Base-by-base conservation (phyloP, 2,888 invertebrate species). In the Dioctria linearis region DNA sequence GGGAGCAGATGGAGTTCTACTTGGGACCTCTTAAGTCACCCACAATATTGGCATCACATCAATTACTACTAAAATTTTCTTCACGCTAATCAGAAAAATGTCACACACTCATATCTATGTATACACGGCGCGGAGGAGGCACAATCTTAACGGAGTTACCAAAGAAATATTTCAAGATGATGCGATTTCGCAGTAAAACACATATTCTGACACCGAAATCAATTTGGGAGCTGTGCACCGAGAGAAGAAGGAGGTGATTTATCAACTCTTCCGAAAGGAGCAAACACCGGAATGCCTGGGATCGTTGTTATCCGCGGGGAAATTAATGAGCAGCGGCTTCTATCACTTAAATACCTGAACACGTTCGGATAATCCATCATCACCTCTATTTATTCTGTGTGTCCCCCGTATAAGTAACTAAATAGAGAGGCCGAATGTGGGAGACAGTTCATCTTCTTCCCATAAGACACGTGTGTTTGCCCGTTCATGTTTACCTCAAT, bases 341-440 rank as follows among this genome's bases (percentile, higher is more conserved):
- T 79, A 71, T 69, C 79, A 79, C 40, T 80, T 78, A 80, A 78
- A 82, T 82, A 82, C 80, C 80, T 82, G 79, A 82, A 82, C 82
- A 82, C 80, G 82, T 82, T 75, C 79, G 67, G 61, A 80, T 79
- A 80, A 82, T 82, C 73, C 82, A 82, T 82, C 82, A 82, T 82
- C 66, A 79, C 79, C 79, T 25, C 25, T 79, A 79, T 49, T 76
- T 49, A 63, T 63, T 49, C 76, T 40, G 39, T 63, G 25, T 25
- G n/a, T n/a, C n/a, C n/a, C 13, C 54, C 76, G 76, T 76, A 76
- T 76, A 49, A 63, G 76, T 39, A 43, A 49, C 76, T 49, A 66
- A 75, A 63, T 76, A 63, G 63, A 76, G 39, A 46, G 76, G 46
- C 61, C 63, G 63, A 76, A 76, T 76, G 63, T 63, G 63, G 63